A percentile compares a stretch with the other conserved stretches of the same genome.
Evolutionary conservation across 2,113 vertebrate genomes (phyloP).

Genomic region (Ciconia maguari): DNA sequence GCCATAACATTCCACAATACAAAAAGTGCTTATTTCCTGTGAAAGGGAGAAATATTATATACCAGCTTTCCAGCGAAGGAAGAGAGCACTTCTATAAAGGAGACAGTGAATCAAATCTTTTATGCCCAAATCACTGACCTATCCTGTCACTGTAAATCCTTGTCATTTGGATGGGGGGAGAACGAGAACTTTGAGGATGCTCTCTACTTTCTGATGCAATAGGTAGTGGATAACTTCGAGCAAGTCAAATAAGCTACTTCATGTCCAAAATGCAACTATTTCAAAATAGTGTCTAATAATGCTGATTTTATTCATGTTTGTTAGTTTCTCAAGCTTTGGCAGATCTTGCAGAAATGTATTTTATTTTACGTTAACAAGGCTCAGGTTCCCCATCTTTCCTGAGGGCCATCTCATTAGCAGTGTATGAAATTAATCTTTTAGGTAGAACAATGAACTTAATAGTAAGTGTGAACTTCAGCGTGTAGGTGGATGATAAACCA

Average conservation of each 20-base stretch:
- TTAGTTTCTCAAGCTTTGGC: neutral
- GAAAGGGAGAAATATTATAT: neutral
- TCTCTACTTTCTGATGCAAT: neutral
- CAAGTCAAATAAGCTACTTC: neutral
- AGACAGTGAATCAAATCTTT: neutral
- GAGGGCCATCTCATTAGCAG: neutral
- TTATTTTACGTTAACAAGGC: neutral
- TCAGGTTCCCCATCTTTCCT: neutral
- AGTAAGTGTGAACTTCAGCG: neutral
- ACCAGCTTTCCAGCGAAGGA: neutral
- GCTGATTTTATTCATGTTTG: neutral
- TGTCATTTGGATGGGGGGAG: neutral
- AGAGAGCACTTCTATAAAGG: neutral
- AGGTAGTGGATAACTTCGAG: neutral
- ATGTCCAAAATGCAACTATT: neutral
- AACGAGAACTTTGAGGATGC: neutral
- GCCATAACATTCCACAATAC: neutral
- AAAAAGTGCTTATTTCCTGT: neutral
- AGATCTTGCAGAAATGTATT: neutral
- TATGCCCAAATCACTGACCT: neutral
- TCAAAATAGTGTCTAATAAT: neutral
- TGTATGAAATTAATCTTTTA: neutral
- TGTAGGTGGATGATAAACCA: neutral
- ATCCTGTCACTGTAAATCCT: constrained; percentile 7
- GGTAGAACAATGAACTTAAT: neutral